Evolutionary conservation across 2,888 invertebrate genomes (phyloP), one percentile per base, ranked within the genome.

Genomic region (Lasius platythorax): DNA sequence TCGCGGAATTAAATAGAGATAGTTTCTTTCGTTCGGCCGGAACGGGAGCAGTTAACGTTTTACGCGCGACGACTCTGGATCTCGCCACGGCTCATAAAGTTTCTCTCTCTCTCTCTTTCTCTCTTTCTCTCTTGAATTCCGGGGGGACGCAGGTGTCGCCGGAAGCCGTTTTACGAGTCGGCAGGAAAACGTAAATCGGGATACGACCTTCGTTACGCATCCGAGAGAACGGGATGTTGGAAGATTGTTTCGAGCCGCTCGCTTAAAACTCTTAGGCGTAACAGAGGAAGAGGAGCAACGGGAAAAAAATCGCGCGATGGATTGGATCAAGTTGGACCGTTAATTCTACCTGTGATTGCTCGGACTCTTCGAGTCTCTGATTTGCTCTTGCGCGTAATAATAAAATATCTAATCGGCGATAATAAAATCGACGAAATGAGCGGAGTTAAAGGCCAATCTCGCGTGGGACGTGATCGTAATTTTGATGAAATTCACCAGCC

Each of bases 101-200:
- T 82, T 76, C 66, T 18, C 18, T n/a, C 18, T 46, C n/a, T 3
- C 56, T 58, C 58, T 58, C 28, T 28, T 18, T 28, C 12, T 9
- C 12, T 58, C 23, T 23, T 9, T 5, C 58, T 5, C 23, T 18
- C 46, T 40, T 12, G 8, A 43, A 61, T 30, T 61, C 12, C 61
- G 37, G 46, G 18, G 64, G 68, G 74, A 68, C 85, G 74, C 89
- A 90, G 90, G 89, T 91, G 91, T 90, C 87, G 81, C 83, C 89
- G 91, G 90, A 90, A 90, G 89, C 85, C 76, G 85, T 86, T 90
- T 90, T 84, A 91, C 86, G 87, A 91, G 86, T 82, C 84, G 84
- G 85, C 85, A 78, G 87, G 89, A 87, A 84, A 89, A 85, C 86
- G 86, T 91, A 89, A 90, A 89, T 91, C 86, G 84, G 84, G 67